phyloP scores from a whole-genome alignment of 2,113 vertebrate genomes.

The Gopherus flavomarginatus region DNA sequence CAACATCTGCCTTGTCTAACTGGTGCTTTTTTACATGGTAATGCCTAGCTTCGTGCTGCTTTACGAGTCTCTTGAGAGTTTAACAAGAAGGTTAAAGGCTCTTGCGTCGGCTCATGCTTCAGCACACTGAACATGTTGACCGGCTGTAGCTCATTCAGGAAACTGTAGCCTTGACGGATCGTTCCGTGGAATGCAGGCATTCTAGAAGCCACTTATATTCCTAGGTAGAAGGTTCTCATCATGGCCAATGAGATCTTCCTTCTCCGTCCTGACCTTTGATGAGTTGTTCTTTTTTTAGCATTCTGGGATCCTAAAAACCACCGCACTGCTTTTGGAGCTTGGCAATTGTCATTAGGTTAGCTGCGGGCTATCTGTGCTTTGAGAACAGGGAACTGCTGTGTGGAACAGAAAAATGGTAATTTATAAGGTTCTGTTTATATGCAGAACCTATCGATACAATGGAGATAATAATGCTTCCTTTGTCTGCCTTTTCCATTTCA shows the following conservation, averaged over 20 bases:
- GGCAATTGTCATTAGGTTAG: background rate
- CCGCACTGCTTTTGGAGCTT: background rate
- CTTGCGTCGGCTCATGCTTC: background rate
- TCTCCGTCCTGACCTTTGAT: background rate
- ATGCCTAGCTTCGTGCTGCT: background rate
- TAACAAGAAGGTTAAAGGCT: background rate
- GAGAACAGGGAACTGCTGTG: background rate
- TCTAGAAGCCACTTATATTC: background rate
- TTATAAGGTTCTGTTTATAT: background rate
- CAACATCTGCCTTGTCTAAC: background rate
- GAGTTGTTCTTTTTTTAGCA: background rate
- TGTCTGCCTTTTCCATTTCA: background rate
- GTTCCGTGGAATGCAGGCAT: background rate
- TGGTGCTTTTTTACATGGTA: background rate
- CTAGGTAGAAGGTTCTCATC: background rate
- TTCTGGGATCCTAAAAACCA: background rate
- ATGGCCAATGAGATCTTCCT: background rate
- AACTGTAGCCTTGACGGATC: background rate
- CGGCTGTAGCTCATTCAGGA: background rate
- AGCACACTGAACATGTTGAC: background rate
- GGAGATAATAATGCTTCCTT: background rate
- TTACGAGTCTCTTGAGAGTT: background rate
- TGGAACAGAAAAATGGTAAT: background rate
- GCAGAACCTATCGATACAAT: background rate
- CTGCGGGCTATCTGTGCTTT: background rate